A percentile compares a stretch with the other conserved stretches of the same genome.
phyloP scores from a whole-genome alignment of 2,797 vertebrate species.

The Vireo griseus region DNA sequence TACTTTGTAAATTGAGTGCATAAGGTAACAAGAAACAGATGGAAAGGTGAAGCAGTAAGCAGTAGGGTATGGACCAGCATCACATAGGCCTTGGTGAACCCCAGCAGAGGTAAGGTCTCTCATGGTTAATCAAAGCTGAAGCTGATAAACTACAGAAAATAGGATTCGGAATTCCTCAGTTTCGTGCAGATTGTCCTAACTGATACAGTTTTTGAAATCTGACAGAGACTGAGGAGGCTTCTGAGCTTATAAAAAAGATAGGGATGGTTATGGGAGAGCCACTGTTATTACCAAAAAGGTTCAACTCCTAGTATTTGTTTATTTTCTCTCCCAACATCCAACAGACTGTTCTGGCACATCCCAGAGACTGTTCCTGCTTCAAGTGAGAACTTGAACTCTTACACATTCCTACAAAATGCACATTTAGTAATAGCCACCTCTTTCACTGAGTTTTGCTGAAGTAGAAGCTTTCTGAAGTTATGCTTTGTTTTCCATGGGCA shows the following conservation, averaged over 20 bases:
- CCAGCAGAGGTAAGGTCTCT: neutral
- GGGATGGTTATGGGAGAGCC: neutral
- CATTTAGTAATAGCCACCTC: neutral
- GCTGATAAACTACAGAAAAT: neutral
- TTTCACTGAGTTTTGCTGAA: neutral
- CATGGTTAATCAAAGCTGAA: neutral
- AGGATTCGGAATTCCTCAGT: neutral
- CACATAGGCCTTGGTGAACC: rapidly evolving
- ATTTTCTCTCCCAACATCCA: neutral
- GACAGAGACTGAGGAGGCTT: neutral
- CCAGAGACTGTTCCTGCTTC: neutral
- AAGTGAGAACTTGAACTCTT: neutral
- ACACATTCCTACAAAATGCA: neutral
- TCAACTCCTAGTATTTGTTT: neutral
- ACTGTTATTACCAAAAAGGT: neutral
- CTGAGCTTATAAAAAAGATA: neutral
- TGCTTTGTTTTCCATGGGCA: neutral
- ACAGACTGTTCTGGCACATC: neutral
- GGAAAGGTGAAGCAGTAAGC: neutral
- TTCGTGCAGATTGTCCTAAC: neutral
- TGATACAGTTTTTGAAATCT: neutral
- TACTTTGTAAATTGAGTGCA: neutral
- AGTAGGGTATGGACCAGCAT: neutral
- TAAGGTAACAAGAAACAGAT: neutral
- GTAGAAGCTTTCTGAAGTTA: neutral